Evolutionary conservation across 2,113 vertebrate genomes (phyloP).

Genomic region (Sylvietta virens): DNA sequence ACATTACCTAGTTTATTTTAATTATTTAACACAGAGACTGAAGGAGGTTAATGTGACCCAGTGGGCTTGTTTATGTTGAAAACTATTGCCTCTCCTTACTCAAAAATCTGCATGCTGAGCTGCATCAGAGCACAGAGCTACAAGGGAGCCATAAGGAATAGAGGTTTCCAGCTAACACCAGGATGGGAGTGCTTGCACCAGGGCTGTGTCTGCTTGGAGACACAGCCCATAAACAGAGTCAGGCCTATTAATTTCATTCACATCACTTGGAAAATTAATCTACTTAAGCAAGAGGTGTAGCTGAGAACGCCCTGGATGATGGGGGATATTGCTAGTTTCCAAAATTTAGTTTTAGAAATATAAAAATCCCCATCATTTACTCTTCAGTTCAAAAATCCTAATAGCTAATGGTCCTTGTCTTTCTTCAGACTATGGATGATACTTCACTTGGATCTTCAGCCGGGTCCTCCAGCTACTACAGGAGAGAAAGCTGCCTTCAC

Average conservation of each 20-base stretch:
- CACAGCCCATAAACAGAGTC: background rate
- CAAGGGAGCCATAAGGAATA: constrained; percentile 9
- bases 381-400: background rate
- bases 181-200: background rate
- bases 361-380: background rate
- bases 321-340: background rate
- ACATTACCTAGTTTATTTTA: constrained; percentile 42
- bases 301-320: background rate
- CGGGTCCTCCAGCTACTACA: background rate
- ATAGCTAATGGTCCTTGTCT: background rate
- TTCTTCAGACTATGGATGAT: background rate
- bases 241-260: background rate
- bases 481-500: background rate
- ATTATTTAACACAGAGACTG: constrained; percentile 33
- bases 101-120: constrained; percentile 59
- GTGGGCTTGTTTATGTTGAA: constrained; percentile 50
- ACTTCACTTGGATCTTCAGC: background rate
- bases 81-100: constrained; percentile 47
- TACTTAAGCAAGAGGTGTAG: rapidly evolving
- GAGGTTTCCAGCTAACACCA: constrained; percentile 1
- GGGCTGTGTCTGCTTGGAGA: background rate
- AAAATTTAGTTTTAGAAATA: background rate
- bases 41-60: constrained; percentile 55
- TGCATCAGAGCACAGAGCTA: constrained; percentile 18
- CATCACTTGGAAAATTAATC: background rate